These are phyloP conservation scores for Drosophila tropicalis DNA, from an alignment of 1,140 invertebrate species.

Conservation along the genomic window DNA sequence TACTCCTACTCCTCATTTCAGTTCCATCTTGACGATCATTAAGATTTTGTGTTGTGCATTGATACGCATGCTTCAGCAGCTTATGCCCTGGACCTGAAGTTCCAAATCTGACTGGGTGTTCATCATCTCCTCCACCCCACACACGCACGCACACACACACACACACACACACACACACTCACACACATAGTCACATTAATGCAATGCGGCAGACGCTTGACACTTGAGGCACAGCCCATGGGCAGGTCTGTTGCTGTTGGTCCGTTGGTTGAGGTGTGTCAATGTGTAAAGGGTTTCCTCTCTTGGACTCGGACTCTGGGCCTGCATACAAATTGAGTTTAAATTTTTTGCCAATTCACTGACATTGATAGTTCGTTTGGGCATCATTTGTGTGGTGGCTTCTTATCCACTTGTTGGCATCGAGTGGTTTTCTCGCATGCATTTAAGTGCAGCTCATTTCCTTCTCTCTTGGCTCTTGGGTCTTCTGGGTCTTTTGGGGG, in stretches of 20 bases:
- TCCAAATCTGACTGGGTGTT: constrained; percentile 55
- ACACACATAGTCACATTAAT: constrained; percentile 57
- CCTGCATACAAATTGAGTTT: constrained; percentile 82
- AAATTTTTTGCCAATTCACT: constrained; percentile 83
- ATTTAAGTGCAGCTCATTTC: constrained; percentile 82
- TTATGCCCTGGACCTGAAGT: constrained; percentile 52
- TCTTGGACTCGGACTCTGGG: constrained; percentile 49
- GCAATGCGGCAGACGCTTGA: constrained; percentile 59
- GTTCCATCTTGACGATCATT: constrained; percentile 76
- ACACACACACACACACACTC: background rate
- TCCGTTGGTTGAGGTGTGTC: constrained; percentile 70
- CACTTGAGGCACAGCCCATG: constrained; percentile 53
- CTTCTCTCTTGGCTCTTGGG: constrained; percentile 57
- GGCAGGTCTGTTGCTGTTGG: constrained; percentile 13
- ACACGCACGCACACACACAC: constrained; percentile 9
- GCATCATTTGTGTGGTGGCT: constrained; percentile 82
- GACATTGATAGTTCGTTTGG: constrained; percentile 83
- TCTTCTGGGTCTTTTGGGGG: constrained; percentile 48
- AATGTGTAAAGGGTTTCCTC: constrained; percentile 75
- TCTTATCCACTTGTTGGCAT: constrained; percentile 83
- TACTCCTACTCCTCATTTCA: constrained; percentile 4
- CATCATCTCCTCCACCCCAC: constrained; percentile 30
- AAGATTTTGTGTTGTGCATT: constrained; percentile 74
- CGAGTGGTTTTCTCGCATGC: constrained; percentile 81
- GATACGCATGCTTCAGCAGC: constrained; percentile 76